phyloP scores from a whole-genome alignment of 2,797 vertebrate species.

The Lepidocolaptes lacrymiger region DNA sequence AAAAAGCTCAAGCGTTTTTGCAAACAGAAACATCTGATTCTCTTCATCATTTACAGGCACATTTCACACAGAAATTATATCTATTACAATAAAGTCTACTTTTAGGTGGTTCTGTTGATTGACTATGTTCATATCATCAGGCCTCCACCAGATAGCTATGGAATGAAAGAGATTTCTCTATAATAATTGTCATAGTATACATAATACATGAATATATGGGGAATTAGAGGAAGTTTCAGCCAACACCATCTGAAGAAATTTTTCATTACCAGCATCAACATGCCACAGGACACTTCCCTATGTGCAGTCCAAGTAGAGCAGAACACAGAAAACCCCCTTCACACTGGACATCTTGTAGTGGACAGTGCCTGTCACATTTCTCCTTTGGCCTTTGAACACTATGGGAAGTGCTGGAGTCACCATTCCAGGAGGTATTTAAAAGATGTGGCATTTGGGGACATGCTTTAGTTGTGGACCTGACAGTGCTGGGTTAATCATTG shows the following conservation, averaged over 20 bases:
- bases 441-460: not conserved
- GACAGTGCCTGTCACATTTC: not conserved
- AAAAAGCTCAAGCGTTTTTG: not conserved
- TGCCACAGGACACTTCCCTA: not conserved
- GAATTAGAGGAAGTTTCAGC: not conserved
- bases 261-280: not conserved
- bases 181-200: not conserved
- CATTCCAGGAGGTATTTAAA: not conserved
- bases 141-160: not conserved
- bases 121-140: not conserved
- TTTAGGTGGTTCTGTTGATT: not conserved
- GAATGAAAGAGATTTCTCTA: not conserved
- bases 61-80: not conserved
- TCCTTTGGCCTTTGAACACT: not conserved
- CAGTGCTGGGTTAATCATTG: rapidly evolving
- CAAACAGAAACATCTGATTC: not conserved
- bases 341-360: not conserved
- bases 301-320: not conserved
- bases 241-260: not conserved
- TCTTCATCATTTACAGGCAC: not conserved
- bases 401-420: not conserved
- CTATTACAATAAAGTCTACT: not conserved
- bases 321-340: rapidly evolving
- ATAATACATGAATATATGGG: not conserved
- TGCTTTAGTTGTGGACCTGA: not conserved